Evolutionary conservation across 2,888 invertebrate genomes (phyloP), one percentile per base, ranked within the genome.

Genomic region (Lithophane semibrunnea): DNA sequence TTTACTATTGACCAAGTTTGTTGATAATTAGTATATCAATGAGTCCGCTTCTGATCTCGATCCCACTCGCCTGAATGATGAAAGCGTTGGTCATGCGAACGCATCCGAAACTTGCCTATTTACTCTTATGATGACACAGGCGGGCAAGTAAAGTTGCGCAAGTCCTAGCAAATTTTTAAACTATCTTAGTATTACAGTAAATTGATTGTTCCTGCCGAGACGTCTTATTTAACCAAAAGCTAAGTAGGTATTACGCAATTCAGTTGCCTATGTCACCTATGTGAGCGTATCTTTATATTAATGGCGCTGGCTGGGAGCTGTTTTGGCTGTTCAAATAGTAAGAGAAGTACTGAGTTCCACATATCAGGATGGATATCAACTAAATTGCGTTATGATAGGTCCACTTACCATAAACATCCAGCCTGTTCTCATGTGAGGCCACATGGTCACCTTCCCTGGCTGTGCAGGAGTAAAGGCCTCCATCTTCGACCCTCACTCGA

Each of bases 391-490:
- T 21, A n/a, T 10, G 21, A 21, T 49, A n/a, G 16, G 37, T 37
- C 4, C 37, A 24, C 89, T 91, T 90, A 97, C 97, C 97, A 89
- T 97, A 97, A 69, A 97, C 95, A 89, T 97, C 97, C 1, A 97
- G 93, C 66, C 97, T 92, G 60, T 95, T 96, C 82, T 96, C 96
- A 84, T 96, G 95, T 0, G 85, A 91, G 9, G 94, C 94, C 0
- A 89, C 77, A 58, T 94, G 91, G 0, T 96, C 96, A 8, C 96
- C 95, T 84, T 96, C 96, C 60, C 88, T 93, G 0, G 97, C 97
- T 0, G 95, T 93, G 88, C 98, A 98, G 0, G 97, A 96, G 92
- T 97, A 98, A 12, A 97, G 90, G 0, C 97, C 97, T 1, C 97
- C 97, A 77, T 98, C 97, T 80, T 97, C 97, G 0, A 97, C 97